These are phyloP conservation scores for Eudorcas thomsonii DNA, from an alignment of 2,113 vertebrate genomes.

Conservation along the genomic window DNA sequence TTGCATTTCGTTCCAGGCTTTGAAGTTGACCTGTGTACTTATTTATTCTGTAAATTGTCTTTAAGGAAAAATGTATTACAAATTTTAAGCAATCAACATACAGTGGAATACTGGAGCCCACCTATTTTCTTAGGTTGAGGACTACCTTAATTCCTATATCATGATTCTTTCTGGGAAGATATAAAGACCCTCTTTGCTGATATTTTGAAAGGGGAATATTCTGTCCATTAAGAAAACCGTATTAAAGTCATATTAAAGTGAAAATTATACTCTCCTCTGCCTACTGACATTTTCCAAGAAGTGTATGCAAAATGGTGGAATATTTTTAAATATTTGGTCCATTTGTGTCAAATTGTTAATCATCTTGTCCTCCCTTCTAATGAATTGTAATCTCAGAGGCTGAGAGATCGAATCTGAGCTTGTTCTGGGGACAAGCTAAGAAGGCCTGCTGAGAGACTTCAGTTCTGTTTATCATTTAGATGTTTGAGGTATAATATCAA, in stretches of 20 bases:
- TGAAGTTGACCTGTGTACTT: background rate
- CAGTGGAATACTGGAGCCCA: background rate
- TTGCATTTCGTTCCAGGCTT: background rate
- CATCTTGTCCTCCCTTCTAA: constrained; percentile 19
- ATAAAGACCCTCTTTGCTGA: background rate
- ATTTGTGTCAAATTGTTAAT: background rate
- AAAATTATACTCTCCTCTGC: background rate
- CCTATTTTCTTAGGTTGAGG: background rate
- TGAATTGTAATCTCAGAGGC: background rate
- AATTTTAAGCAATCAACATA: background rate
- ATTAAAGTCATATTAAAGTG: background rate
- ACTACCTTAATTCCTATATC: background rate
- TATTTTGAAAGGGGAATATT: background rate
- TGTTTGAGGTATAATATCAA: constrained; percentile 51
- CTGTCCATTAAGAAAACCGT: background rate
- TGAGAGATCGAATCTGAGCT: background rate
- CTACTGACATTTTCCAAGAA: background rate
- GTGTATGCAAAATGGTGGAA: background rate
- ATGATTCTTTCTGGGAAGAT: background rate
- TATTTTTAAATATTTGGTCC: background rate
- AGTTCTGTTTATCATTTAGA: constrained; percentile 29
- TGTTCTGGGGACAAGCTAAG: background rate
- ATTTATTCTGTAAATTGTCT: background rate
- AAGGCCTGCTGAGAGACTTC: constrained; percentile 4
- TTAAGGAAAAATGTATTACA: background rate